Base-by-base conservation (phyloP, 2,797 vertebrate species). In the Urophycis tenuis region DNA sequence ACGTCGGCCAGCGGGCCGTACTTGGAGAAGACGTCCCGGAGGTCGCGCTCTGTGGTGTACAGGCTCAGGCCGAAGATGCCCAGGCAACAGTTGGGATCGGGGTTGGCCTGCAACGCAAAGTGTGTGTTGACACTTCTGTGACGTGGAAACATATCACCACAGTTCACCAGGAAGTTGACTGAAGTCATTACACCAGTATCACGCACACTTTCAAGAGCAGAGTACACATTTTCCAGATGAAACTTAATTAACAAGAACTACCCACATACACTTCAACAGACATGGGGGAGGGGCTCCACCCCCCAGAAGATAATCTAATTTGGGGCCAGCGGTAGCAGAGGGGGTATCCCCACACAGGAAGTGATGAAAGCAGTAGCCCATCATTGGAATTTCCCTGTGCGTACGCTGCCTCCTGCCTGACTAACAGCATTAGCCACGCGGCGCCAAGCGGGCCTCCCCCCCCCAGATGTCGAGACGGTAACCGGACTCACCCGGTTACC, bases 11-110 rank as follows among this genome's bases (percentile, higher is more conserved):
- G 93, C 22, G 95, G 97, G 35, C 96, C 97, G 2, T 98, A 98
- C 84, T 97, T 97, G 53, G 96, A 98, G 88, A 99, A 99, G 2
- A 98, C 96, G 53, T 98, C 97, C 84, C 95, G 95, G 80, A 99
- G 91, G 83, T 98, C 97, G 80, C 97, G 92, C 78, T 99, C 97
- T 49, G 96, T 97, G 80, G 97, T 99, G 89, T 97, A 97, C 73
- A 98, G 90, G 73, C 97, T 99, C 88, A 99, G 89, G 8, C 97
- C 97, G 90, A 99, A 99, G 79, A 99, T 96, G 5, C 97, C 97
- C 0, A 99, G 91, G 83, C 97, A 99, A 82, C 93, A 94, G 85
- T 97, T 99, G 25, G 96, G 97, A 84, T 98, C 96, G 75, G 97
- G 97, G 90, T 99, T 99, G 64, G 95, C 93, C 97, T 98, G 79